These are phyloP conservation scores for Agriopis leucophaearia DNA, from an alignment of 2,888 invertebrate genomes.

Conservation along the genomic window DNA sequence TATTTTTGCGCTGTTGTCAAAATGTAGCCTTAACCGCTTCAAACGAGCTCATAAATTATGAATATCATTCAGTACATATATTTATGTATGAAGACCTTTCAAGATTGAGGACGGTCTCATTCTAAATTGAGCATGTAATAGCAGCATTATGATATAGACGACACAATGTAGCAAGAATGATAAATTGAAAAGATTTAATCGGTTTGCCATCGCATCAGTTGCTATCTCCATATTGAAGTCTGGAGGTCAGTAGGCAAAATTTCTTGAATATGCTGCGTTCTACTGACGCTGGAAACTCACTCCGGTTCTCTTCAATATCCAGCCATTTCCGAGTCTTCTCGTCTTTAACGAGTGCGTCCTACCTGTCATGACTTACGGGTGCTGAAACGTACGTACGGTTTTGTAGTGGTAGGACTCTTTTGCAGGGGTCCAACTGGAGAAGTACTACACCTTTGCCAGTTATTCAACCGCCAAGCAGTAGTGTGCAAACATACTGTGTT, in stretches of 20 bases:
- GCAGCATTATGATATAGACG: slow-evolving; percentile 5
- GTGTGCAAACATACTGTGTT: too few relatives aligned
- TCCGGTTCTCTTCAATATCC: too few relatives aligned
- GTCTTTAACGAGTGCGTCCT: too few relatives aligned
- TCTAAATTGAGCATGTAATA: slow-evolving; percentile 33
- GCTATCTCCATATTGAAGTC: too few relatives aligned
- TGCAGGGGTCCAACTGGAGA: too few relatives aligned
- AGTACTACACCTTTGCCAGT: too few relatives aligned
- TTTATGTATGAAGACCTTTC: slow-evolving; percentile 17
- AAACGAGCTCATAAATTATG: slow-evolving; percentile 15
- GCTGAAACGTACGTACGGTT: too few relatives aligned
- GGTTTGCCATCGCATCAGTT: not conserved
- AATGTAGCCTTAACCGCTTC: not conserved
- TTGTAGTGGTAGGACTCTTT: too few relatives aligned
- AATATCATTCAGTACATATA: slow-evolving; percentile 15
- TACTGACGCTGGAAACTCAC: too few relatives aligned
- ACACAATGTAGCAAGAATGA: slow-evolving; percentile 2
- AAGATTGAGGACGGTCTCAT: slow-evolving; percentile 15
- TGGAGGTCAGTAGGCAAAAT: not conserved
- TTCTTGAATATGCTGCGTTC: not conserved
- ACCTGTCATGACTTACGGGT: too few relatives aligned
- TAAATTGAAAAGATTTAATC: slow-evolving; percentile 11
- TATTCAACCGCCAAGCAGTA: too few relatives aligned
- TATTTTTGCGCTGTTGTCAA: not conserved
- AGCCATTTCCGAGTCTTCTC: too few relatives aligned